phyloP scores from a whole-genome alignment of 1,140 invertebrate genomes.

The Anagrus nilaparvatae region DNA sequence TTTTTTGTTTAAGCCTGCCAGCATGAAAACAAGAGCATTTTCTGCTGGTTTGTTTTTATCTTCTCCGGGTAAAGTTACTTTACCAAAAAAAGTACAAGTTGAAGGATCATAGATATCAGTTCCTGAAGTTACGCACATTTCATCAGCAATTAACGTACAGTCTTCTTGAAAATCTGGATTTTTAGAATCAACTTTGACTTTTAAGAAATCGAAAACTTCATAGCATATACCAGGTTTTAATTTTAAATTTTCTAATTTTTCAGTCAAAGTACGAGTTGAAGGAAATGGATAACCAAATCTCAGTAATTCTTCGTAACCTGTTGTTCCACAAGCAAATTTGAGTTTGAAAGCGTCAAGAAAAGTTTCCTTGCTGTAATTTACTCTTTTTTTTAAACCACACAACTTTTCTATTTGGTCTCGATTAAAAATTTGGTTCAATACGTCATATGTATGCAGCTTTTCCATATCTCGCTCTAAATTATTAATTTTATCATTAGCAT shows the following conservation, averaged over 20 bases:
- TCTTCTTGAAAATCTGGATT: conserved; percentile 7
- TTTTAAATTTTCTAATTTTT: conserved; percentile 15
- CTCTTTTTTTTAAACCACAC: too few relatives aligned
- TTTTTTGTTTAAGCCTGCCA: conserved; percentile 6
- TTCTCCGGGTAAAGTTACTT: conserved; percentile 6
- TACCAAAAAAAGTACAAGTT: conserved; percentile 5
- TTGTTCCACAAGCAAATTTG: conserved; percentile 12
- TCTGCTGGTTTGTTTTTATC: not conserved
- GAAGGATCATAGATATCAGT: conserved; percentile 1
- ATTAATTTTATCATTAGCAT: too few relatives aligned
- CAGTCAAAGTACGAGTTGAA: conserved; percentile 10
- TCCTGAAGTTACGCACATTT: conserved; percentile 8
- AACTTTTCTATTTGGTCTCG: too few relatives aligned
- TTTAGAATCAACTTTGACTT: conserved; percentile 12
- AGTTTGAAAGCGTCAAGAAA: conserved; percentile 13
- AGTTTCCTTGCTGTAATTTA: conserved; percentile 8
- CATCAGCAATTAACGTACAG: conserved; percentile 12
- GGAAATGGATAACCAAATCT: conserved; percentile 10
- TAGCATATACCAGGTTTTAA: conserved; percentile 10
- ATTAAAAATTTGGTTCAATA: too few relatives aligned
- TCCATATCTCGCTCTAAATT: too few relatives aligned
- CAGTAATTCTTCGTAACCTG: conserved; percentile 12
- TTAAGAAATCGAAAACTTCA: conserved; percentile 14
- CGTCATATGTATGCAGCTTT: too few relatives aligned
- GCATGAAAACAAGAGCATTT: conserved; percentile 9